Conservation (phyloP, 30 jellyfish, hydroid and myxozoan genomes). For the Nemopilema nomurai region DNA sequence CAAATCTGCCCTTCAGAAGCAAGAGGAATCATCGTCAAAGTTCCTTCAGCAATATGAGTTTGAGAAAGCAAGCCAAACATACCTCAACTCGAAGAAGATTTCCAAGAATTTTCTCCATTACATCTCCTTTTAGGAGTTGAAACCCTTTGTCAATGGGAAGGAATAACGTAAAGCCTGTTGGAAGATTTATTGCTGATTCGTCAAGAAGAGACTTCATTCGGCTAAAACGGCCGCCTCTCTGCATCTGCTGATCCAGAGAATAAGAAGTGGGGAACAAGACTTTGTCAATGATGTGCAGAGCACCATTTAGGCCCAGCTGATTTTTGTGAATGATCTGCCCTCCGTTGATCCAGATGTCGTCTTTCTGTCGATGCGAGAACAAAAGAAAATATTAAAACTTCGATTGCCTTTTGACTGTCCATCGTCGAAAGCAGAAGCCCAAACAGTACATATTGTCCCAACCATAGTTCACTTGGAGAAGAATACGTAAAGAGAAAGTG, state of each 20-base stretch:
- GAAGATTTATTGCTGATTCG: not conserved
- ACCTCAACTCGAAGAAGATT: not conserved
- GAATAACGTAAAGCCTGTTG: slow-evolving; percentile 8
- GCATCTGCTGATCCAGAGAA: not conserved
- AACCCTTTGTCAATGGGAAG: slow-evolving; percentile 2
- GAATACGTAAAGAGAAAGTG: too few species aligned
- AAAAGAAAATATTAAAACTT: too few species aligned
- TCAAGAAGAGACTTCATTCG: not conserved
- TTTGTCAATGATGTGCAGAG: slow-evolving; percentile 33
- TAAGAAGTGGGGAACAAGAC: slow-evolving; percentile 44
- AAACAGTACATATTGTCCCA: too few species aligned
- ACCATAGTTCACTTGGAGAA: too few species aligned
- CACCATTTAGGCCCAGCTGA: slow-evolving; percentile 27
- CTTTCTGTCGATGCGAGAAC: slow-evolving; percentile 12
- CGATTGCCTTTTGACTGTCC: too few species aligned
- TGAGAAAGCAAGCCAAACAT: too few species aligned
- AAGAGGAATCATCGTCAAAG: too few species aligned
- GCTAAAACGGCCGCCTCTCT: not conserved
- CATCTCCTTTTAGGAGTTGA: not conserved
- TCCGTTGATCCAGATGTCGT: slow-evolving; percentile 44
- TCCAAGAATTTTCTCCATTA: not conserved
- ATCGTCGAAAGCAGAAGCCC: too few species aligned
- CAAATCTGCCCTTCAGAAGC: too few species aligned
- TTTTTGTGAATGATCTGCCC: slow-evolving; percentile 28
- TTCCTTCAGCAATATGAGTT: too few species aligned